Percentiles rank a stretch among this genome's conserved stretches.
Conservation (phyloP, 1,140 invertebrate species). For the Pogonognathellus flavescens region DNA sequence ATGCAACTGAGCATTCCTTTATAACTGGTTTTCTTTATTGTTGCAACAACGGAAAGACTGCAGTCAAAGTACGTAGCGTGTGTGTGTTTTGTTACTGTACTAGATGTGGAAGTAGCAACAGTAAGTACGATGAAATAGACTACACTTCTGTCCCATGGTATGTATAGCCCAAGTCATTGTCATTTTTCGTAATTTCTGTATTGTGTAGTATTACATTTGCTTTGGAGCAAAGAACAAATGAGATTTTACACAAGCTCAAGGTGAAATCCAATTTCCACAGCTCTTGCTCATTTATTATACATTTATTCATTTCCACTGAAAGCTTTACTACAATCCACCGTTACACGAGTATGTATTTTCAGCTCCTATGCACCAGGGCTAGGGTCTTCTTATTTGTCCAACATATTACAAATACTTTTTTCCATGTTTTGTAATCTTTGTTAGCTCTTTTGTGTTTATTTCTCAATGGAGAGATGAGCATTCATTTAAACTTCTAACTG, state of each 20-base stretch:
- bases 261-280: conserved; percentile 43
- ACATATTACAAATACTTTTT: not conserved
- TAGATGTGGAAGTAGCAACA: too few relatives aligned
- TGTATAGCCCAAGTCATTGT: not conserved
- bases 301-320: conserved; percentile 30
- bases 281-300: conserved; percentile 37
- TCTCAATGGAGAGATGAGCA: not conserved
- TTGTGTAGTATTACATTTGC: conserved; percentile 42
- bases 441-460: not conserved
- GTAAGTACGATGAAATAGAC: too few relatives aligned
- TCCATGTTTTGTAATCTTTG: not conserved
- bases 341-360: not conserved
- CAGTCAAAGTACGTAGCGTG: too few relatives aligned
- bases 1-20: too few relatives aligned
- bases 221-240: conserved; percentile 28
- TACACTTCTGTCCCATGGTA: too few relatives aligned
- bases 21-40: too few relatives aligned
- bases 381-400: not conserved
- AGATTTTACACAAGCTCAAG: conserved; percentile 17
- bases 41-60: too few relatives aligned
- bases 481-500: not conserved
- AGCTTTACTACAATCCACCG: not conserved
- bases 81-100: too few relatives aligned
- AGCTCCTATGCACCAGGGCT: not conserved
- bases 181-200: conserved; percentile 26